Conservation (phyloP, 2,113 vertebrate genomes). For the Hemiprocne comata region DNA sequence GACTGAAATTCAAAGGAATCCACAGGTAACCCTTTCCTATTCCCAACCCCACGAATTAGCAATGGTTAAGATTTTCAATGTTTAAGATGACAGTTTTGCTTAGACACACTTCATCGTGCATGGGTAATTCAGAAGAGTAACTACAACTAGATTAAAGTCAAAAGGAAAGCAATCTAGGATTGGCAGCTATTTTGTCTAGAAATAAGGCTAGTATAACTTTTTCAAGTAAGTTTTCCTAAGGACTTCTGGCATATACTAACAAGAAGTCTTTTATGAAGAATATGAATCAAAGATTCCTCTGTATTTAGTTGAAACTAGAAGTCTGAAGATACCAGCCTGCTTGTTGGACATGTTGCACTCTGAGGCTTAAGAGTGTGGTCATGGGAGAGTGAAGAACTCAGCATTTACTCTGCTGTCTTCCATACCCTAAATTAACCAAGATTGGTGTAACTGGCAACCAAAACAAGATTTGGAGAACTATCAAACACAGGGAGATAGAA, state of each 20-base stretch:
- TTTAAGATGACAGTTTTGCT: constrained; percentile 12
- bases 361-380: not conserved
- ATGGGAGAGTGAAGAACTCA: not conserved
- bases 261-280: not conserved
- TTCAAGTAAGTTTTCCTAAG: not conserved
- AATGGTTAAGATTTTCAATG: not conserved
- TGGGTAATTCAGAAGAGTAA: not conserved
- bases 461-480: not conserved
- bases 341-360: not conserved
- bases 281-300: not conserved
- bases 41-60: constrained; percentile 17
- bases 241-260: not conserved
- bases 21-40: constrained; percentile 13
- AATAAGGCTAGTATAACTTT: not conserved
- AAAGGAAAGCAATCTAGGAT: not conserved
- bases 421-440: not conserved
- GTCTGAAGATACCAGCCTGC: not conserved
- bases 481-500: not conserved
- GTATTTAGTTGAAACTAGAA: not conserved
- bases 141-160: not conserved
- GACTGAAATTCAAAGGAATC: constrained; percentile 53
- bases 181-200: not conserved
- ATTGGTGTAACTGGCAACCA: not conserved
- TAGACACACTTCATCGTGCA: not conserved
- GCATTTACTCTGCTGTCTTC: not conserved